A percentile compares a stretch with the other conserved stretches of the same genome.
Evolutionary conservation across 2,797 vertebrate species (phyloP).

Genomic region (Emys orbicularis): DNA sequence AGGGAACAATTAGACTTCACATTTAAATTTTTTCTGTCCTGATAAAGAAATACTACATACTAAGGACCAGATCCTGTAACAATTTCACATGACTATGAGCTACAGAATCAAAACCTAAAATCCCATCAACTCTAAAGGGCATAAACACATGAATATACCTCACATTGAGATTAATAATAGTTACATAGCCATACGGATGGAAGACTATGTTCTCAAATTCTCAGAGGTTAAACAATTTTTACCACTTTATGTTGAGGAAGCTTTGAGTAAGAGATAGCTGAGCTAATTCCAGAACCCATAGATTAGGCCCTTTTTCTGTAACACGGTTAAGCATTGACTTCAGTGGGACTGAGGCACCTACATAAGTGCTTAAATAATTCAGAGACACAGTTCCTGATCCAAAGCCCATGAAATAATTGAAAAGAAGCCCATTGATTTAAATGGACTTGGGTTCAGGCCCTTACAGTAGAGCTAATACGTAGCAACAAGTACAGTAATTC

Average conservation of each 20-base stretch:
- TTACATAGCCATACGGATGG: background rate
- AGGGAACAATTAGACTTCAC: background rate
- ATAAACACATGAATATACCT: background rate
- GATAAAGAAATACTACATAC: background rate
- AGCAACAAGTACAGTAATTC: background rate
- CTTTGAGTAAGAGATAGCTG: background rate
- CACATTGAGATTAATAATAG: background rate
- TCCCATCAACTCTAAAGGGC: background rate
- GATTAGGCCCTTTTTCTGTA: background rate
- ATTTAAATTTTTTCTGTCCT: background rate
- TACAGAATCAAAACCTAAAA: background rate
- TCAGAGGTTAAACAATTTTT: background rate
- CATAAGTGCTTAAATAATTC: background rate
- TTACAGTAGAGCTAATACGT: background rate
- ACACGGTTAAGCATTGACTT: background rate
- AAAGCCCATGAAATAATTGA: background rate
- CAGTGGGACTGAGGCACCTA: background rate
- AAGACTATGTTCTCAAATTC: background rate
- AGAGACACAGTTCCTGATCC: background rate
- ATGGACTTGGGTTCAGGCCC: background rate
- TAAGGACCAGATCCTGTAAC: background rate
- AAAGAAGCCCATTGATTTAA: background rate
- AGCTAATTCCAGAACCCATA: background rate
- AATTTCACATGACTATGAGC: fast-evolving
- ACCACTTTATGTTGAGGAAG: background rate